Evolutionary conservation across 2,797 vertebrate species (phyloP), one percentile per base, ranked within the genome.

Genomic region (Sebastes umbrosus): DNA sequence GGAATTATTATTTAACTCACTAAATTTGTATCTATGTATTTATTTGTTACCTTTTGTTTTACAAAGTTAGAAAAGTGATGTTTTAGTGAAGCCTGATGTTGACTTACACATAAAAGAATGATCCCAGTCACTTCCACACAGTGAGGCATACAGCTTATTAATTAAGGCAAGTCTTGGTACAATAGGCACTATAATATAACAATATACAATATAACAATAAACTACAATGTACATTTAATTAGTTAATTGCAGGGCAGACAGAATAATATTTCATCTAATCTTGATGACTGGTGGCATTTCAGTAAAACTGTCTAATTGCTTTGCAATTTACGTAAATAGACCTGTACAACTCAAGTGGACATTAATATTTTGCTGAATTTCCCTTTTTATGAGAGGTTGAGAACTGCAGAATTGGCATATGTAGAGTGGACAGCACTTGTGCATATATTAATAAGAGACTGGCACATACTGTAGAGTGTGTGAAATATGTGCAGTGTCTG

Each of bases 341-440:
- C 74, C 54, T 34, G 75, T 34, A 22, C 12, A 54, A 22, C 66
- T 84, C 58, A 73, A 67, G 16, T 6, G 13, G 71, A 65, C 52
- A 27, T 73, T 73, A 29, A 67, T 57, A 82, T 79, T 74, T 76
- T 82, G 69, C 78, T 80, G 80, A 82, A 82, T 79, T 69, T 80
- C 64, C 39, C 58, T 79, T 73, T 62, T 52, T 60, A 54, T 73
- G 32, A 71, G 72, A 80, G 31, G 77, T 29, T 58, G 43, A 76
- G 50, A 63, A 74, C 34, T 22, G 83, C 75, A 82, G 70, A 87
- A 67, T 16, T 67, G 75, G 73, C 84, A 73, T 25, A 34, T 60
- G 66, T 58, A 39, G n/a, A 84, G 67, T 55, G 39, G 55, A 72
- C 58, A 88, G 27, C 60, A 73, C 64, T 24, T 66, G 58, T 63